Evolutionary conservation across 1,140 invertebrate genomes (phyloP).

Genomic region (Apolygus lucorum): DNA sequence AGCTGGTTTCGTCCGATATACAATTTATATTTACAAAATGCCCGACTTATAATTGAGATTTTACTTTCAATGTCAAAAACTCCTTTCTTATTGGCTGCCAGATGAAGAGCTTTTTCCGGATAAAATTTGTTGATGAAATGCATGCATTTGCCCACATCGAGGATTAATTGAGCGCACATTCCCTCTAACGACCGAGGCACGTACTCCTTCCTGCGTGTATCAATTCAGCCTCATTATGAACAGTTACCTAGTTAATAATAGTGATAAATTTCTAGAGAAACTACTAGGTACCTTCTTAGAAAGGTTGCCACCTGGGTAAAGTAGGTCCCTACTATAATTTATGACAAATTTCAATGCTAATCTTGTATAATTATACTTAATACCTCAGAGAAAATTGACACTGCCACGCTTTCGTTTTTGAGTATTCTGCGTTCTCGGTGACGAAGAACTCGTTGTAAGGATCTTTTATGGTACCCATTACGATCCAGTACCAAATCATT

Average conservation of each 20-base stretch:
- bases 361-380: too few relatives aligned
- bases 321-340: too few relatives aligned
- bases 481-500: conserved; percentile 23
- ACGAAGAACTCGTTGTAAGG: conserved; percentile 19
- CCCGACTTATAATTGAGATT: too few relatives aligned
- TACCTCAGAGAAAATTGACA: conserved; percentile 7
- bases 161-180: neutral
- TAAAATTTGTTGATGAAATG: conserved; percentile 6
- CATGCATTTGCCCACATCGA: conserved; percentile 13
- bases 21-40: too few relatives aligned
- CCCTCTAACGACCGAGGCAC: neutral
- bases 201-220: neutral
- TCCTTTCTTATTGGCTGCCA: neutral
- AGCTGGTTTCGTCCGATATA: too few relatives aligned
- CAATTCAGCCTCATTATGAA: too few relatives aligned
- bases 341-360: too few relatives aligned
- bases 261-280: too few relatives aligned
- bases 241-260: too few relatives aligned
- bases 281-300: too few relatives aligned
- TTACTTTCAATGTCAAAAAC: neutral
- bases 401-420: conserved; percentile 2
- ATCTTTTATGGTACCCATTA: conserved; percentile 13
- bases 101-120: conserved; percentile 1
- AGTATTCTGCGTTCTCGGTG: neutral
- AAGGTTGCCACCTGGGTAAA: too few relatives aligned